Evolutionary conservation across 2,888 invertebrate genomes (phyloP).

Genomic region (Tridacna gigas): DNA sequence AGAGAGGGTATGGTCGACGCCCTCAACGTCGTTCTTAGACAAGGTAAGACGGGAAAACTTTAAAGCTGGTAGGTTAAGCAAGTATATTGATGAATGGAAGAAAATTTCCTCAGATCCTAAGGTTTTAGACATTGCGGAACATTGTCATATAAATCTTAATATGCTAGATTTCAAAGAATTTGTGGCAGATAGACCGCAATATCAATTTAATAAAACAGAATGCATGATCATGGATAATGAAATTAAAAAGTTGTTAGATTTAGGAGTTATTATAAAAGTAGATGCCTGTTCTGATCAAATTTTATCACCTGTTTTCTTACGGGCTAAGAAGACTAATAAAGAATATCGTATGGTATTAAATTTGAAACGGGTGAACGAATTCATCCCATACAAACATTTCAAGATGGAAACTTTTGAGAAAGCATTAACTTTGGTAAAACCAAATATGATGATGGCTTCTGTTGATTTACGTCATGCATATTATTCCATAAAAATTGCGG

Average conservation of each 20-base stretch:
- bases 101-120: slow-evolving; percentile 36
- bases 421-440: slow-evolving; percentile 17
- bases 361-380: slow-evolving; percentile 37
- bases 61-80: slow-evolving; percentile 35
- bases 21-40: background rate
- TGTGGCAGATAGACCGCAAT: background rate
- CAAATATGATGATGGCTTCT: slow-evolving; percentile 33
- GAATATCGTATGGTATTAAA: slow-evolving; percentile 46
- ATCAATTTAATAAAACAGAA: slow-evolving; percentile 24
- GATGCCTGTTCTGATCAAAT: slow-evolving; percentile 5
- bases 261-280: slow-evolving; percentile 13
- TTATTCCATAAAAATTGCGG: slow-evolving; percentile 43
- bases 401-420: slow-evolving; percentile 34
- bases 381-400: slow-evolving; percentile 43
- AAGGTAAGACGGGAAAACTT: slow-evolving; percentile 12
- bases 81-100: slow-evolving; percentile 44
- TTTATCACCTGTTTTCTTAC: slow-evolving; percentile 22
- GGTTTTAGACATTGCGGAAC: slow-evolving; percentile 41
- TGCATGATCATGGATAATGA: slow-evolving; percentile 17
- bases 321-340: slow-evolving; percentile 34
- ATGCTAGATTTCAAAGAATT: background rate
- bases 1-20: slow-evolving; percentile 7
- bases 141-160: slow-evolving; percentile 39
- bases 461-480: slow-evolving; percentile 54
- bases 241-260: slow-evolving; percentile 31